Conservation (phyloP, 2,113 vertebrate genomes). For the Sterrhoptilus dennistouni region DNA sequence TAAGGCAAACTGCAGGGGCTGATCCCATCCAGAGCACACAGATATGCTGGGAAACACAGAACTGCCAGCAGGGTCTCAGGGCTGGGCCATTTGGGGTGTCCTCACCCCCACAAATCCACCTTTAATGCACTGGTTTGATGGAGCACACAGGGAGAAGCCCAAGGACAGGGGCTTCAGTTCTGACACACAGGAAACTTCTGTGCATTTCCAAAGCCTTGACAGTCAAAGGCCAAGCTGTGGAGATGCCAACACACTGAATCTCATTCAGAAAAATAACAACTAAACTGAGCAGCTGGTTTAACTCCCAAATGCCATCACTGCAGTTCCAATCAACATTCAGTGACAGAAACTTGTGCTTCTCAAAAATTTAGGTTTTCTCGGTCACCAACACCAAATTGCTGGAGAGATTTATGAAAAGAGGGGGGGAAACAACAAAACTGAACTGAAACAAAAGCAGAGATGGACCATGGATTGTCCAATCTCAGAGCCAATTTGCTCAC, state of each 20-base stretch:
- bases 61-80: neutral
- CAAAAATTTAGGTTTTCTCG: neutral
- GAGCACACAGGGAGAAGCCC: neutral
- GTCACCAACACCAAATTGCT: neutral
- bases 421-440: neutral
- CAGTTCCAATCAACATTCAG: neutral
- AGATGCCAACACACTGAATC: neutral
- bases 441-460: neutral
- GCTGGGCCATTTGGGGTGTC: neutral
- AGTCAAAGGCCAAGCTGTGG: neutral
- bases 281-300: neutral
- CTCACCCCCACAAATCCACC: neutral
- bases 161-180: neutral
- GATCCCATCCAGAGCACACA: neutral
- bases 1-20: conserved; percentile 23
- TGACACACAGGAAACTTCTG: neutral
- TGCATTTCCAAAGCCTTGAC: neutral
- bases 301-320: neutral
- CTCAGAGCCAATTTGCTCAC: neutral
- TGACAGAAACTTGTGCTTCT: conserved; percentile 35
- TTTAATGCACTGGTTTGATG: neutral
- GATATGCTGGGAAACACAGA: neutral
- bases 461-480: neutral
- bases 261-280: neutral
- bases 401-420: neutral